Percentiles rank a stretch among this genome's conserved stretches.
These are phyloP conservation scores for Amorpha juglandis DNA, from an alignment of 2,888 invertebrate genomes.

Conservation along the genomic window DNA sequence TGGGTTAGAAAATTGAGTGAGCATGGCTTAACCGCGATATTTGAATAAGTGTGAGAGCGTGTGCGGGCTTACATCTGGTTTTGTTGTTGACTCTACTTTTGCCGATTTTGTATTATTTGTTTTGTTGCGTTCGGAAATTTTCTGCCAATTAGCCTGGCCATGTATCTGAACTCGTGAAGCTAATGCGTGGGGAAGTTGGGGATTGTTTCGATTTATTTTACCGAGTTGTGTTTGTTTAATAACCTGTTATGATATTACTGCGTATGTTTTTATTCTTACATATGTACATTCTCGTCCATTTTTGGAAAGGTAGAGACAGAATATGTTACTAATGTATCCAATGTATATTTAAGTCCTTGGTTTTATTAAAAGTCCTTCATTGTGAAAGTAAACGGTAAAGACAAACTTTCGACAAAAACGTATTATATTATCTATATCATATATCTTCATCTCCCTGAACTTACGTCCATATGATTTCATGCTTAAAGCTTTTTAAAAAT, in stretches of 20 bases:
- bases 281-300: neutral
- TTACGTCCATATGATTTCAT: no score
- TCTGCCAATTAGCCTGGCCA: constrained; percentile 25
- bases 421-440: no score
- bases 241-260: neutral
- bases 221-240: neutral
- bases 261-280: neutral
- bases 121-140: constrained; percentile 31
- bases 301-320: neutral
- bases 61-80: constrained; percentile 65
- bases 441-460: no score
- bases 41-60: constrained; percentile 74
- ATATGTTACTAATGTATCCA: neutral
- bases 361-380: no score
- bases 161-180: constrained; percentile 11
- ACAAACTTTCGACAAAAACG: no score
- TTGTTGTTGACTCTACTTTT: constrained; percentile 50
- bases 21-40: constrained; percentile 67
- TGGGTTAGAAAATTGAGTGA: constrained; percentile 85
- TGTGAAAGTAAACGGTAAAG: no score
- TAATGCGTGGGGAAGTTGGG: constrained; percentile 21
- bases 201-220: constrained; percentile 17
- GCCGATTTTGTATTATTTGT: constrained; percentile 38
- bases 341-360: no score
- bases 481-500: no score